Conservation (phyloP, 2,797 vertebrate genomes). For the Psittacula derbiana region DNA sequence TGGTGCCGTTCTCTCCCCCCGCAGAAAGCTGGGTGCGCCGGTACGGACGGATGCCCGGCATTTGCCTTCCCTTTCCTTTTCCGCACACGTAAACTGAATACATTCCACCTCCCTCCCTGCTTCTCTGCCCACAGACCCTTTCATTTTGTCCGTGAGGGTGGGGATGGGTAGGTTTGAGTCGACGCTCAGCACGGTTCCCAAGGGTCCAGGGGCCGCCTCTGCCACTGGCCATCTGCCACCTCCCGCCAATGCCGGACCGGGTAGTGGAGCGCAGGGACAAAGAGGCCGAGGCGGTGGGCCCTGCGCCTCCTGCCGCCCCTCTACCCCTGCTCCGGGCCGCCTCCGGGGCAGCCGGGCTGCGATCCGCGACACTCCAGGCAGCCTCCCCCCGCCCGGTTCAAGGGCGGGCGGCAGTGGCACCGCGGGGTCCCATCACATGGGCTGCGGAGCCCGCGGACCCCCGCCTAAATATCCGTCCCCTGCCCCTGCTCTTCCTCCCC, state of each 20-base stretch:
- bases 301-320: neutral
- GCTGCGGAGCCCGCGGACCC: neutral
- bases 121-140: neutral
- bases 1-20: neutral
- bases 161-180: neutral
- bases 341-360: neutral
- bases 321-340: neutral
- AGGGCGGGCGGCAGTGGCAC: neutral
- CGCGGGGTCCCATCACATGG: slow-evolving; percentile 60
- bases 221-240: slow-evolving; percentile 29
- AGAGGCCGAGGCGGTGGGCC: neutral
- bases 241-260: neutral
- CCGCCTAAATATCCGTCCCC: neutral
- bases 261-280: slow-evolving; percentile 2
- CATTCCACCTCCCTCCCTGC: neutral
- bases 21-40: neutral
- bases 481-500: neutral
- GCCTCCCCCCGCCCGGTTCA: neutral
- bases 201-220: neutral
- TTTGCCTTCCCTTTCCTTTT: neutral
- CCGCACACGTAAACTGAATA: neutral
- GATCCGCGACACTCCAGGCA: neutral
- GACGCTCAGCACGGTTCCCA: neutral
- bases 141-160: neutral
- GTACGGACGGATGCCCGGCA: neutral